Evolutionary conservation across 2,888 invertebrate species (phyloP).

Genomic region (Aleiodes leptofemur): DNA sequence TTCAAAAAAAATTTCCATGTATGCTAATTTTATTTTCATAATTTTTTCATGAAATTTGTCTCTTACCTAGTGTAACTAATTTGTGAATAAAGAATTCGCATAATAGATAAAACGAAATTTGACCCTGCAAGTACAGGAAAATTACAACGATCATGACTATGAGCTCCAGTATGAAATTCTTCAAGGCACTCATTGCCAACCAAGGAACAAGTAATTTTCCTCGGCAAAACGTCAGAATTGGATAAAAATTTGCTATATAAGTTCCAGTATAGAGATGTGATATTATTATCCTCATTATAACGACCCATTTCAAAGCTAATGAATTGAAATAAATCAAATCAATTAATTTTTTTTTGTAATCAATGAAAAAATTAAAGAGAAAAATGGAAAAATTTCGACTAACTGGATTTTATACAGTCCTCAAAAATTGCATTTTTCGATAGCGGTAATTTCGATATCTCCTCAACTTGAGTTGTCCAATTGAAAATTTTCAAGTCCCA

Average conservation of each 20-base stretch:
- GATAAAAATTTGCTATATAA: conserved; percentile 65
- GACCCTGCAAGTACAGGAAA: conserved; percentile 59
- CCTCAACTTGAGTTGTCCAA: conserved; percentile 61
- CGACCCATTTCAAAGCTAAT: conserved; percentile 64
- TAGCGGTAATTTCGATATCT: conserved; percentile 58
- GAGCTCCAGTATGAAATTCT: conserved; percentile 65
- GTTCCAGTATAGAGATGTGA: conserved; percentile 60
- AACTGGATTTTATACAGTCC: conserved; percentile 62
- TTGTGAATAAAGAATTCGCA: conserved; percentile 63
- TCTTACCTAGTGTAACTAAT: conserved; percentile 58
- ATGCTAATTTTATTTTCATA: no score
- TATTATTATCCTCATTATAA: conserved; percentile 63
- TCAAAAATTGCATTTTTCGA: conserved; percentile 41
- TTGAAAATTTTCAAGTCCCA: conserved; percentile 64
- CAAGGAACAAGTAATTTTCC: conserved; percentile 67
- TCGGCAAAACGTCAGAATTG: conserved; percentile 66
- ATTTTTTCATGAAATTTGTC: no score
- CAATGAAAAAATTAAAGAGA: conserved; percentile 6
- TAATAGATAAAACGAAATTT: conserved; percentile 56
- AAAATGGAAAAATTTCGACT: conserved; percentile 14
- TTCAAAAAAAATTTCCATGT: no score
- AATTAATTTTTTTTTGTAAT: conserved; percentile 23
- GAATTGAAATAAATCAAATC: neutral
- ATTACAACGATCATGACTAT: conserved; percentile 57
- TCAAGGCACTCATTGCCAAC: conserved; percentile 65